These are phyloP conservation scores for Drosophila falleni DNA, from an alignment of 2,888 invertebrate species.

Conservation along the genomic window DNA sequence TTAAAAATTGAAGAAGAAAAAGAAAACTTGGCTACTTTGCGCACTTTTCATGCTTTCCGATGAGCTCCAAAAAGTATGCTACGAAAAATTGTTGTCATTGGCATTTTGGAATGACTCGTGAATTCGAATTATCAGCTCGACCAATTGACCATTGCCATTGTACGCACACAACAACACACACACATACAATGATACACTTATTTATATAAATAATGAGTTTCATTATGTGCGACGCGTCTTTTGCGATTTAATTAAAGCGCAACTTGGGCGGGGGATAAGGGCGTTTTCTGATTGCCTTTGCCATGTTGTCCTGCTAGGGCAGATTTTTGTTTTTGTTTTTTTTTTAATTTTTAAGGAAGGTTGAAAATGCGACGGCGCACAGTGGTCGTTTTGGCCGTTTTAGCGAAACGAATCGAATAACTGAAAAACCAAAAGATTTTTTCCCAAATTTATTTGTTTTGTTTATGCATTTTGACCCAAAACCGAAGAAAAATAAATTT, in stretches of 20 bases:
- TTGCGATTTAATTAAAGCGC: constrained; percentile 75
- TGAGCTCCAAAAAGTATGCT: constrained; percentile 37
- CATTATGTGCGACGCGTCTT: constrained; percentile 74
- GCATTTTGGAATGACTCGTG: constrained; percentile 11
- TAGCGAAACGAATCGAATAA: no score
- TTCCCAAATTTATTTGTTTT: no score
- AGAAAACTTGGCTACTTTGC: constrained; percentile 6
- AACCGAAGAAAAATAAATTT: no score
- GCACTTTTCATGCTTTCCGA: constrained; percentile 12
- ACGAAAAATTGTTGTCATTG: no score
- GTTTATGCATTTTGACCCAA: no score
- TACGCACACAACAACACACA: constrained; percentile 5
- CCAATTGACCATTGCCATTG: constrained; percentile 26
- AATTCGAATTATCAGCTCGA: constrained; percentile 13
- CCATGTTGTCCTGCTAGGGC: background rate
- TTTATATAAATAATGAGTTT: constrained; percentile 71
- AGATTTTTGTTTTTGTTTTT: background rate
- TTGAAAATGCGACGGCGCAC: background rate
- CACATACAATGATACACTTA: background rate
- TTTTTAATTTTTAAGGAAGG: background rate
- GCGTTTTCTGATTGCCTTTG: constrained; percentile 6
- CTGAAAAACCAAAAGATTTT: no score
- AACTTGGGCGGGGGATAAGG: constrained; percentile 17
- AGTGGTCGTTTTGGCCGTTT: no score
- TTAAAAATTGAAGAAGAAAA: constrained; percentile 2